phyloP scores from a whole-genome alignment of 2,113 vertebrate species.

The Conger conger region DNA sequence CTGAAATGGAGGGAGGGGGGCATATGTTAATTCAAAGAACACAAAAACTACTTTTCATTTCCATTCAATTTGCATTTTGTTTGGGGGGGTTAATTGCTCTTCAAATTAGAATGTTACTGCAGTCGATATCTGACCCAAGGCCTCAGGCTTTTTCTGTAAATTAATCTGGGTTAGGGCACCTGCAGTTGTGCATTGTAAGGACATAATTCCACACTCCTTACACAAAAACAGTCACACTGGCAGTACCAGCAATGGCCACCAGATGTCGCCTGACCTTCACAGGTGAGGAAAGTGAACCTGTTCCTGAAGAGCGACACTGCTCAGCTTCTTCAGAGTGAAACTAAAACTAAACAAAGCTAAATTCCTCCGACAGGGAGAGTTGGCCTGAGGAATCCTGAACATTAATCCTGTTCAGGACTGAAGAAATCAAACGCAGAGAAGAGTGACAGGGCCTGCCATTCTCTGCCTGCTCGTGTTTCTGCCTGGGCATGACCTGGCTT shows the following conservation, averaged over 20 bases:
- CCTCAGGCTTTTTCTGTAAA: no score
- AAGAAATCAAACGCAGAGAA: constrained; percentile 32
- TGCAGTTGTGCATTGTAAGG: no score
- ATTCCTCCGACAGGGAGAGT: neutral
- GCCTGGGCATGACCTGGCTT: neutral
- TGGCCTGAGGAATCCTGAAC: constrained; percentile 37
- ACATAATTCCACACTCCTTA: no score
- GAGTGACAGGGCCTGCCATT: neutral
- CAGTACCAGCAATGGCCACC: no score
- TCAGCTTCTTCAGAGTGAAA: neutral
- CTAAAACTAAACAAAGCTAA: constrained; percentile 12
- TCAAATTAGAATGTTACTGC: no score
- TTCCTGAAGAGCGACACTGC: neutral
- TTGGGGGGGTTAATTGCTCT: no score
- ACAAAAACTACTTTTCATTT: neutral
- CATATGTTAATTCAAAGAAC: neutral
- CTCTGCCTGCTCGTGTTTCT: neutral
- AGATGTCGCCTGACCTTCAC: neutral
- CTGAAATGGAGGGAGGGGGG: constrained; percentile 61
- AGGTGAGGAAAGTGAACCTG: neutral
- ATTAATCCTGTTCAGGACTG: constrained; percentile 56
- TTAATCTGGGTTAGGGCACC: no score
- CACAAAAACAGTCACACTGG: neutral
- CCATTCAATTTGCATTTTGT: no score
- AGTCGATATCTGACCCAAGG: no score